Evolutionary conservation across 2,113 vertebrate genomes (phyloP).

Genomic region (Probosciger aterrimus): DNA sequence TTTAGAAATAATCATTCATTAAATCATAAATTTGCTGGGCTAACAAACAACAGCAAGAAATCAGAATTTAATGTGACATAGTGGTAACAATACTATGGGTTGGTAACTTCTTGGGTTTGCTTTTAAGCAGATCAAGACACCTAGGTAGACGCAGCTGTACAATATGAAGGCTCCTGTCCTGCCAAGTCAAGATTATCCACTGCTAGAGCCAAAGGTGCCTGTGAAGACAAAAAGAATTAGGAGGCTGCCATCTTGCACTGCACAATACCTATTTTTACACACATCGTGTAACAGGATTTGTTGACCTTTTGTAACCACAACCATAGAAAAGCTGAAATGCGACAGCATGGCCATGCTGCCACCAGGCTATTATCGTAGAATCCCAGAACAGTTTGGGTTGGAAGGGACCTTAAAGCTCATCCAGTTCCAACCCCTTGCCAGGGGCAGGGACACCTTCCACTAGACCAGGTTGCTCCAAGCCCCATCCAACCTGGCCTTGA

Average conservation of each 20-base stretch:
- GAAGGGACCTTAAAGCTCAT: neutral
- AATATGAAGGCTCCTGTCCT: neutral
- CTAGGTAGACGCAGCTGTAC: neutral
- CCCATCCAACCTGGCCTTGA: neutral
- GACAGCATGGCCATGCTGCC: neutral
- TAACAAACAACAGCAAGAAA: neutral
- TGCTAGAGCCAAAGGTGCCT: neutral
- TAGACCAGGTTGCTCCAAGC: neutral
- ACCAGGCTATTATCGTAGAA: neutral
- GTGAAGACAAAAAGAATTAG: neutral
- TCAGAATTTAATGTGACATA: neutral
- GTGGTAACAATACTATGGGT: neutral
- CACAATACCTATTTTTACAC: neutral
- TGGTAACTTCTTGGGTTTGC: neutral
- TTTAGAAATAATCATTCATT: neutral
- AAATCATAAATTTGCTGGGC: neutral
- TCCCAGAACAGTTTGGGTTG: neutral
- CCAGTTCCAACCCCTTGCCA: neutral
- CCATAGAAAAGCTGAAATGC: neutral
- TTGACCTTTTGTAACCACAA: neutral
- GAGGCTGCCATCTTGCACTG: neutral
- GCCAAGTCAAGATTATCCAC: neutral
- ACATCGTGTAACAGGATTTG: neutral
- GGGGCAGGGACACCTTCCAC: neutral
- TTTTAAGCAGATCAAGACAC: neutral